These are phyloP conservation scores for Ectemnius lituratus DNA, from an alignment of 2,888 invertebrate genomes.

Conservation along the genomic window DNA sequence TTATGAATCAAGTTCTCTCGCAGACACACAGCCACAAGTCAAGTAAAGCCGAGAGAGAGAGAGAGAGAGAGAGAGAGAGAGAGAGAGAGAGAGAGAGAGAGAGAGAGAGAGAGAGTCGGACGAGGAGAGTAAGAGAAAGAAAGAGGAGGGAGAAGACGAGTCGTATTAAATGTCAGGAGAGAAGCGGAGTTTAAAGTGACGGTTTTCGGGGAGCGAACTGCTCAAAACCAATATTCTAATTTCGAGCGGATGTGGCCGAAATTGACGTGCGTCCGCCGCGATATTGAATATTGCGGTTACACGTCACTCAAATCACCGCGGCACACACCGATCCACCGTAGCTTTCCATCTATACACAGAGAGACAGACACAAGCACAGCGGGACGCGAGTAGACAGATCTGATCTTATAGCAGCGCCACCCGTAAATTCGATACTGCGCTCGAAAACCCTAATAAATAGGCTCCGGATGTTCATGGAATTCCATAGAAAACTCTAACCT, in stretches of 20 bases:
- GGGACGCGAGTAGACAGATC: background rate
- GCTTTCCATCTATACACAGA: constrained; percentile 7
- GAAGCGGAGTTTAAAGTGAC: constrained; percentile 1
- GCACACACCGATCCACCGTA: constrained; percentile 7
- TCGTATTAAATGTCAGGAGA: background rate
- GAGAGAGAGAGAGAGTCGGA: too few species aligned
- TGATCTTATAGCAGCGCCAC: background rate
- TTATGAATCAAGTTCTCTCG: too few species aligned
- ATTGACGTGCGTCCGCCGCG: constrained; percentile 38
- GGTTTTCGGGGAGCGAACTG: constrained; percentile 21
- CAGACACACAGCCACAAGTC: too few species aligned
- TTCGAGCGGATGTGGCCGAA: constrained; percentile 40
- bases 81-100: too few species aligned
- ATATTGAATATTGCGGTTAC: constrained; percentile 50
- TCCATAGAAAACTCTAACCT: too few species aligned
- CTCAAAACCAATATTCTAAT: constrained; percentile 37
- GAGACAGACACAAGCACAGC: background rate
- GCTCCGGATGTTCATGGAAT: constrained; percentile 6
- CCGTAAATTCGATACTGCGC: constrained; percentile 15
- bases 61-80: too few species aligned
- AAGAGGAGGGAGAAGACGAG: too few species aligned
- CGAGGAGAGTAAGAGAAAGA: too few species aligned
- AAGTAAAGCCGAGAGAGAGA: too few species aligned
- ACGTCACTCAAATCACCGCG: constrained; percentile 43
- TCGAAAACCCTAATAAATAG: constrained; percentile 40